phyloP scores from a whole-genome alignment of 2,888 invertebrate species.

The Callyntrura guangdongensis region DNA sequence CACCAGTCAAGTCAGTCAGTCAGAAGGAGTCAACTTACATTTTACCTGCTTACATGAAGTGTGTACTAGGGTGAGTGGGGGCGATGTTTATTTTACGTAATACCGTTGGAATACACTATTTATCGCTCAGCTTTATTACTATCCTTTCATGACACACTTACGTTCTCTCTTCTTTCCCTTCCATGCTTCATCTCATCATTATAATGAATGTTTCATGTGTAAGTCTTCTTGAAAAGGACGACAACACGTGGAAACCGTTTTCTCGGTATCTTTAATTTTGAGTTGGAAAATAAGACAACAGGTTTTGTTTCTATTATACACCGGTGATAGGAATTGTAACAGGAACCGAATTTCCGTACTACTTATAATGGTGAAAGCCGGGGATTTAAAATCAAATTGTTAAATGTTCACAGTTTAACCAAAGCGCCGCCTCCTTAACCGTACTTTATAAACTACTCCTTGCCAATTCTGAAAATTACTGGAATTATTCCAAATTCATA shows the following conservation, averaged over 20 bases:
- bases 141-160: slow-evolving; percentile 36
- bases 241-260: slow-evolving; percentile 45
- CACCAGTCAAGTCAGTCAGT: not conserved
- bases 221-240: not conserved
- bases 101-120: not conserved
- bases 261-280: too few relatives aligned
- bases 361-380: too few relatives aligned
- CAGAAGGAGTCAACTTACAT: slow-evolving; percentile 17
- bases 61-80: slow-evolving; percentile 7
- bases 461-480: too few relatives aligned
- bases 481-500: too few relatives aligned
- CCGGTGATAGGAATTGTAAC: too few relatives aligned
- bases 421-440: too few relatives aligned
- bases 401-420: too few relatives aligned
- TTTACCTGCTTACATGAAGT: slow-evolving; percentile 24
- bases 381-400: too few relatives aligned
- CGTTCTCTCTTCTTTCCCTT: not conserved
- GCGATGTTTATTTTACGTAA: slow-evolving; percentile 35
- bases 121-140: slow-evolving; percentile 19
- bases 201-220: slow-evolving; percentile 49
- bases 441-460: too few relatives aligned
- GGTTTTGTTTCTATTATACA: not conserved
- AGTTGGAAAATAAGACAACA: slow-evolving; percentile 41
- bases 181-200: not conserved
- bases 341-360: too few relatives aligned